A percentile compares a stretch with the other conserved stretches of the same genome.
Evolutionary conservation across 2,113 vertebrate species (phyloP).

Genomic region (Seriola rivoliana): DNA sequence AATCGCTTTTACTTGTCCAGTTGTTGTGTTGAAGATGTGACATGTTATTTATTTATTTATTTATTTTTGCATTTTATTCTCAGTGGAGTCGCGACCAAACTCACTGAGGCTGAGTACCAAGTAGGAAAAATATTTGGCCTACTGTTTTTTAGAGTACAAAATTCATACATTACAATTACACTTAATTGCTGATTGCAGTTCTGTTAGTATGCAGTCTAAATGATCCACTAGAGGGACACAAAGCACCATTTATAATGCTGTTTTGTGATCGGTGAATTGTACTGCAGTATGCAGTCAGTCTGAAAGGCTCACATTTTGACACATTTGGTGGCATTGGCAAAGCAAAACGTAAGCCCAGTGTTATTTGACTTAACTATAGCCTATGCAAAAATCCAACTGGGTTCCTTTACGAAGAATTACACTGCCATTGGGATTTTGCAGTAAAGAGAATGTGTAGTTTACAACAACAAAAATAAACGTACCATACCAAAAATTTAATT

Average conservation of each 20-base stretch:
- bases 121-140: background rate
- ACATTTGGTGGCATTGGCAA: background rate
- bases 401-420: background rate
- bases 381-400: background rate
- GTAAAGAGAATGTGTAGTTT: no score
- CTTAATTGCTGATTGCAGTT: background rate
- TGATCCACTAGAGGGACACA: constrained; percentile 64
- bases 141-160: background rate
- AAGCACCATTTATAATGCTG: constrained; percentile 29
- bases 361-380: no score
- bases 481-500: no score
- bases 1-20: background rate
- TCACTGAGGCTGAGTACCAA: background rate
- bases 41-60: background rate
- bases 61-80: background rate
- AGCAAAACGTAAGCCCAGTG: background rate
- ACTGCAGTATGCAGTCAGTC: background rate
- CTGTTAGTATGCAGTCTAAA: background rate
- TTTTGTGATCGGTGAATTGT: background rate
- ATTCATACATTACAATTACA: background rate
- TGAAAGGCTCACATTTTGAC: background rate
- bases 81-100: background rate
- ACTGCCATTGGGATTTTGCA: background rate
- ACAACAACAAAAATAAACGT: no score
- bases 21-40: background rate